Conservation (phyloP, 1,140 invertebrate species). For the Aethina tumida region DNA sequence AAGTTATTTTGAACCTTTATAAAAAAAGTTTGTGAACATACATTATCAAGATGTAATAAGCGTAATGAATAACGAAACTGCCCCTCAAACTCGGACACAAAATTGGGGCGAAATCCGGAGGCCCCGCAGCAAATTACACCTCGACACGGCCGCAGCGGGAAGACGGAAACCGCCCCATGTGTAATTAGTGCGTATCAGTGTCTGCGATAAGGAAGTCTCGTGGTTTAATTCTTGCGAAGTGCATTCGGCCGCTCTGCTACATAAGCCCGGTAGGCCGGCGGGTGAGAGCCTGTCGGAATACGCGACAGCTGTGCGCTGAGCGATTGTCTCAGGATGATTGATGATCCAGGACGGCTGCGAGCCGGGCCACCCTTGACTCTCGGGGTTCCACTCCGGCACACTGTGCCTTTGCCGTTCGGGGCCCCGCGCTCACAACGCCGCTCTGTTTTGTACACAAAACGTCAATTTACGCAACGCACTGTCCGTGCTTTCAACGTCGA, state of each 20-base stretch:
- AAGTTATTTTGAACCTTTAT: no score
- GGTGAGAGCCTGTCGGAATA: slow-evolving; percentile 28
- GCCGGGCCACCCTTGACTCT: slow-evolving; percentile 28
- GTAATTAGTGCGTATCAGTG: no score
- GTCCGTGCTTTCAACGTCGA: no score
- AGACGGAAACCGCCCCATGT: no score
- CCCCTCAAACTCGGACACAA: no score
- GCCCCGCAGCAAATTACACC: no score
- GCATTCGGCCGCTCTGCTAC: slow-evolving; percentile 11
- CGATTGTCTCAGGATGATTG: slow-evolving; percentile 37
- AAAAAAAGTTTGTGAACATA: no score
- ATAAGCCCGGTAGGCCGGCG: slow-evolving; percentile 28
- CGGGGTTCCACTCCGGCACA: slow-evolving; percentile 27
- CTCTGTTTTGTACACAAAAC: slow-evolving; percentile 11
- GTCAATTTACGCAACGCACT: slow-evolving; percentile 11
- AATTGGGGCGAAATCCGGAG: no score
- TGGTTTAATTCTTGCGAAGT: slow-evolving; percentile 1
- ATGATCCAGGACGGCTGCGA: slow-evolving; percentile 34
- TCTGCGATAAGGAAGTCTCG: slow-evolving; percentile 1
- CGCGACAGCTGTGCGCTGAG: slow-evolving; percentile 34
- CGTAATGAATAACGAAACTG: no score
- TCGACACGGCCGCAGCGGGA: no score
- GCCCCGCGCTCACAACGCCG: slow-evolving; percentile 6
- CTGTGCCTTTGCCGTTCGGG: slow-evolving; percentile 26
- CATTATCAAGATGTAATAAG: no score